Conservation (phyloP, 2,797 vertebrate species). For the Botia kubotai region DNA sequence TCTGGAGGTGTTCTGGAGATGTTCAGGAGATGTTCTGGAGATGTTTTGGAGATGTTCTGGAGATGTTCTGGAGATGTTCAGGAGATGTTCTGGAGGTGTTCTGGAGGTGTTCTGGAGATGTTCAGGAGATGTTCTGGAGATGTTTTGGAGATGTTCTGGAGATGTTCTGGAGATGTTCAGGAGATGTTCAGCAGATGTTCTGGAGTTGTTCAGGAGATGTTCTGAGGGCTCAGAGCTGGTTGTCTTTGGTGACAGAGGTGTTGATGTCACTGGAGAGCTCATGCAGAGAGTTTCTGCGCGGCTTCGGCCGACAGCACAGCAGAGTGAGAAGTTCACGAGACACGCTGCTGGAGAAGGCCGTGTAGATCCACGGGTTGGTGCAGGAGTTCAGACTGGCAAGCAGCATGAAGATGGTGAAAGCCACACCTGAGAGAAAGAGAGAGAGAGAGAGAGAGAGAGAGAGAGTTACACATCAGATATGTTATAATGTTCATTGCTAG, state of each 20-base stretch:
- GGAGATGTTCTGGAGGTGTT: too few species aligned
- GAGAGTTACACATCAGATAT: too few species aligned
- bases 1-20: too few species aligned
- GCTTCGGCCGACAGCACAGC: slow-evolving; percentile 73
- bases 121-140: too few species aligned
- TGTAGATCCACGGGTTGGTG: slow-evolving; percentile 96
- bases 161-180: too few species aligned
- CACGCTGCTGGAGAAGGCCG: slow-evolving; percentile 89
- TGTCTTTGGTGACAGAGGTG: slow-evolving; percentile 85
- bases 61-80: too few species aligned
- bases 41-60: too few species aligned
- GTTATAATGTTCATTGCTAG: too few species aligned
- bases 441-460: too few species aligned
- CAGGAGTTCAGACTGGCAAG: slow-evolving; percentile 93
- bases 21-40: too few species aligned
- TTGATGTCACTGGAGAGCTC: slow-evolving; percentile 86
- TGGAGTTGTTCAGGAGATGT: neutral
- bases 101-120: too few species aligned
- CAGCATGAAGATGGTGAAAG: slow-evolving; percentile 91
- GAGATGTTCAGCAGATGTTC: neutral
- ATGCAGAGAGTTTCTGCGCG: slow-evolving; percentile 73
- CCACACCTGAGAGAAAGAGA: slow-evolving; percentile 69
- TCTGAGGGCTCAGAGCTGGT: slow-evolving; percentile 73
- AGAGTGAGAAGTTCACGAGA: slow-evolving; percentile 82
- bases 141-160: too few species aligned